phyloP scores from a whole-genome alignment of 2,113 vertebrate genomes.

The Peromyscus leucopus region DNA sequence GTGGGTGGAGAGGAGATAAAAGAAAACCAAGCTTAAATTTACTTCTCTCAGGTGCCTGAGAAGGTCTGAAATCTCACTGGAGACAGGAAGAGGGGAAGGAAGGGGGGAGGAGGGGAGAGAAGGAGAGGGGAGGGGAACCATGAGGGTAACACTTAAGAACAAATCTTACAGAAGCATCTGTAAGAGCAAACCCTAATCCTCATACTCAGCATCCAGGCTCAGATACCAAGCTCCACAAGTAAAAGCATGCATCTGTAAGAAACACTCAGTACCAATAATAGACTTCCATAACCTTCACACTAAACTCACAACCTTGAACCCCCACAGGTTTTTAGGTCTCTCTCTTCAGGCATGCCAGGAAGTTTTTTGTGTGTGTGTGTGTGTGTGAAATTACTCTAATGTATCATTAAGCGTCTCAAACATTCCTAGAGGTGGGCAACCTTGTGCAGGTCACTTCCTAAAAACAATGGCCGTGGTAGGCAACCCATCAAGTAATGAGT shows the following conservation, averaged over 20 bases:
- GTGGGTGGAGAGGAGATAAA: neutral
- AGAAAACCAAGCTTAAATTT: neutral
- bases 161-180: neutral
- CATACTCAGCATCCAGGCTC: neutral
- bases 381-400: neutral
- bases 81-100: neutral
- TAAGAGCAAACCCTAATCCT: neutral
- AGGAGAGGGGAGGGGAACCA: neutral
- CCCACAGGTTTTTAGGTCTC: neutral
- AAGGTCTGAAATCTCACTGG: neutral
- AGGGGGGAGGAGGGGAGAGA: neutral
- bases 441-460: neutral
- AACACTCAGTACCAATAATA: neutral
- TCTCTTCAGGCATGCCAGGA: neutral
- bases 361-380: neutral
- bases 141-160: neutral
- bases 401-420: slow-evolving; percentile 25
- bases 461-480: neutral
- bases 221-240: neutral
- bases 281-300: neutral
- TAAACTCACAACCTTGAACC: neutral
- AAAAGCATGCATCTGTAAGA: neutral
- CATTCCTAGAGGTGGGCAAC: neutral
- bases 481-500: neutral
- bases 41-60: neutral